Evolutionary conservation across 2,888 invertebrate species (phyloP).

Genomic region (Carpatolechia fugitivella): DNA sequence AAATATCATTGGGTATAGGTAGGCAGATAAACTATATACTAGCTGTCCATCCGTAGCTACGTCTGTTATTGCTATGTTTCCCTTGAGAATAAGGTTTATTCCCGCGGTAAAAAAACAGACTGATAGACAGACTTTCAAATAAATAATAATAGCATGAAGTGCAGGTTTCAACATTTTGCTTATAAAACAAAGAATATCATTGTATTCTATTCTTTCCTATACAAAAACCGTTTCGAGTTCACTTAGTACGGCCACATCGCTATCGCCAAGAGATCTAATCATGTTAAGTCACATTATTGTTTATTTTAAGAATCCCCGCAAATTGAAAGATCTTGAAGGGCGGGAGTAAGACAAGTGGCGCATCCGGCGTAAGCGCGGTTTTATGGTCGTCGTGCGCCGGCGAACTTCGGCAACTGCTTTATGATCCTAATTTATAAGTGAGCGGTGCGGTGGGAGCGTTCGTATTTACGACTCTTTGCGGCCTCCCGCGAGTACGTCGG

Average conservation of each 20-base stretch:
- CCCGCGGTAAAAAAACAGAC: too few relatives aligned
- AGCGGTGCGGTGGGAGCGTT: constrained; percentile 69
- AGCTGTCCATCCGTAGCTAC: too few relatives aligned
- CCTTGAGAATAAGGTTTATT: too few relatives aligned
- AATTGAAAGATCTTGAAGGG: constrained; percentile 62
- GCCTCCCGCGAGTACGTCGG: constrained; percentile 67
- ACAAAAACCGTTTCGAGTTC: too few relatives aligned
- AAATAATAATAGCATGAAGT: too few relatives aligned
- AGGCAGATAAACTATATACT: too few relatives aligned
- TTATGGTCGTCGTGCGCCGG: constrained; percentile 74
- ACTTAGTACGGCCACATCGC: background rate
- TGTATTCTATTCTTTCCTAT: too few relatives aligned
- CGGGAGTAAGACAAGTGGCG: constrained; percentile 45
- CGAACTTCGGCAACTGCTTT: constrained; percentile 78
- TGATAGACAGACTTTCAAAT: too few relatives aligned
- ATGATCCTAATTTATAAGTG: constrained; percentile 80
- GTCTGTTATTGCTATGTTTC: too few relatives aligned
- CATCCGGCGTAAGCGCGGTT: constrained; percentile 67
- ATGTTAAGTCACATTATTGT: constrained; percentile 21
- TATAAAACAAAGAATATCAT: too few relatives aligned
- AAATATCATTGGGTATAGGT: too few relatives aligned
- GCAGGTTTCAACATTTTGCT: too few relatives aligned
- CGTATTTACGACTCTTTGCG: constrained; percentile 72
- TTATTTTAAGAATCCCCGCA: constrained; percentile 39
- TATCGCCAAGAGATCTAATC: constrained; percentile 6